phyloP scores from a whole-genome alignment of 2,113 vertebrate genomes.

The Mus spicilegus region DNA sequence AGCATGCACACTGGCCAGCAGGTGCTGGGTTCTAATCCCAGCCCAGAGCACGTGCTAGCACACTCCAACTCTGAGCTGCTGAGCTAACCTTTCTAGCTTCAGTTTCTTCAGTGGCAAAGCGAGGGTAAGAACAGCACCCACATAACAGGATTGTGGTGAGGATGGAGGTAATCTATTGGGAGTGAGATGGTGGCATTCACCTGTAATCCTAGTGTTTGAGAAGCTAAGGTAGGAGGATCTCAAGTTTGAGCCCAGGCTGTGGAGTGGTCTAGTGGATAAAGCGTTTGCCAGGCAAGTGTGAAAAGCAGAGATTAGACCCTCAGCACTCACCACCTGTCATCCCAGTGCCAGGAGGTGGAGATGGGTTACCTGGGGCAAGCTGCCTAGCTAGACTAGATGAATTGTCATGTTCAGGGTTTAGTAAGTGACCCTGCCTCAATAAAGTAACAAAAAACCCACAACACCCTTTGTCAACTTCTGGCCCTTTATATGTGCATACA shows the following conservation, averaged over 20 bases:
- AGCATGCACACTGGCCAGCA: too few relatives aligned
- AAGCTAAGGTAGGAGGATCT: background rate
- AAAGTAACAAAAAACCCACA: background rate
- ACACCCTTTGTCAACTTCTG: background rate
- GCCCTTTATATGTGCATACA: background rate
- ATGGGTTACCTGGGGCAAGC: background rate
- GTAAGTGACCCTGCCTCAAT: background rate
- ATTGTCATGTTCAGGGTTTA: background rate
- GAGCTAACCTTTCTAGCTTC: constrained; percentile 3
- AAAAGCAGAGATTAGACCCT: background rate
- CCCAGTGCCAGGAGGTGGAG: background rate
- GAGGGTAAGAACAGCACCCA: background rate
- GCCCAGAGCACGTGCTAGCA: background rate
- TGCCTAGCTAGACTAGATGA: background rate
- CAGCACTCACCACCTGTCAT: background rate
- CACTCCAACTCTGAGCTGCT: background rate
- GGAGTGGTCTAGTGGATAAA: background rate
- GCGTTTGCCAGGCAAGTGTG: background rate
- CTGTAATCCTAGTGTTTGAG: background rate
- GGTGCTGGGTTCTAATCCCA: background rate
- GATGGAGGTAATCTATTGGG: background rate
- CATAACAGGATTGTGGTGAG: background rate
- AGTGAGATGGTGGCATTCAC: background rate
- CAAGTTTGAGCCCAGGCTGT: background rate
- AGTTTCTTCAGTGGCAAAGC: constrained; percentile 25